Evolutionary conservation across 2,888 invertebrate species (phyloP), one percentile per base, ranked within the genome.

Genomic region (Cryptus viduatorius): DNA sequence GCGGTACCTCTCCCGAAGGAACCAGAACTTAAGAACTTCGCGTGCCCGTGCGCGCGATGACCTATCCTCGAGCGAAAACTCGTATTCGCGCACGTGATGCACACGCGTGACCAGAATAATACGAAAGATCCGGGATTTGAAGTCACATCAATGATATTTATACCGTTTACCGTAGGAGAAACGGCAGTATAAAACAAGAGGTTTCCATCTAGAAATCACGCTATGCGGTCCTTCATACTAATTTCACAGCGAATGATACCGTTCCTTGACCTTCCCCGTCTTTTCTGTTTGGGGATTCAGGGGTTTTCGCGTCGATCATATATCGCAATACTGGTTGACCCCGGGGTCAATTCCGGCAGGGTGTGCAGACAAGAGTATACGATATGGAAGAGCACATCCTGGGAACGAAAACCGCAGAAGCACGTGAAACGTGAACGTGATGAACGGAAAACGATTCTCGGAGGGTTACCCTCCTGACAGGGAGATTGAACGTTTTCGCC

Each of bases 71-170:
- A 14, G 10, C 44, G 44, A 53, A 72, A 64, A 79, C 64, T 65
- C 29, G 59, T 29, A 56, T 65, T 71, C 16, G 31, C 5, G 14
- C 8, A 50, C n/a, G 71, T 61, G 61, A 64, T 64, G 42, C 24
- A 79, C 71, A 56, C 12, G 44, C 79, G 79, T 79, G 79, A 79
- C 50, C 64, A 10, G 71, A 79, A 79, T 71, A 64, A 72, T 16
- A 16, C 14, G 42, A 16, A 24, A 24, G 24, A 64, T 46, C 50
- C 53, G 4, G 50, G 4, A 65, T 3, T 53, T 29, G 42, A 37
- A 37, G 24, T 37, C 19, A 50, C 48, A 72, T 79, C 71, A 65
- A 53, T 44, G 53, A 71, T 72, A 65, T 72, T 79, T 79, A 53
- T 53, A 50, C 37, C 42, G 37, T 24, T 29, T 37, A 42, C 64